Evolutionary conservation across 2,113 vertebrate genomes (phyloP), one percentile per base, ranked within the genome.

Genomic region (Neopipo cinnamomea): DNA sequence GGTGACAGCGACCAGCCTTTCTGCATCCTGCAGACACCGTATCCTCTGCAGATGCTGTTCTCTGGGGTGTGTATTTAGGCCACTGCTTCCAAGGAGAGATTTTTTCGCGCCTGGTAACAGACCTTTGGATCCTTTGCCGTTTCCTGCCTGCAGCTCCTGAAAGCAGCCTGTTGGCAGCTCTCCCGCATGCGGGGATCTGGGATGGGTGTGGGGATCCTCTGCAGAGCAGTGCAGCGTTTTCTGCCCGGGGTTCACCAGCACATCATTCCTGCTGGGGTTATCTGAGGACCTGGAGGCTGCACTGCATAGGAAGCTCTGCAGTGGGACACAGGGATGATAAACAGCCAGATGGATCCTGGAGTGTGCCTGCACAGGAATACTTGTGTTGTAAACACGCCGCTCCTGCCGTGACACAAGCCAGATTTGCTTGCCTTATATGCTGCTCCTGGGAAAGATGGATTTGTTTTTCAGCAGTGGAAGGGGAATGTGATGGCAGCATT

Each of bases 221-320:
- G 96, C 94, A 88, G 96, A 86, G 84, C 53, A 83, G 92, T 9
- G 33, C 89, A 31, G 93, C 1, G 17, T 39, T 63, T 21, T 55
- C 84, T 1, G 66, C 83, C 83, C 0, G 0, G 77, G 90, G 59
- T 62, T 93, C 88, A 27, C 11, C 68, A 25, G 79, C 89, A 35
- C 80, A 84, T 84, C 66, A 0, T 3, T 39, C 42, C 82, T 68
- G 76, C 85, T 76, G 76, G 88, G 95, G 95, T 96, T 93, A 97
- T 95, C 20, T 53, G 82, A 97, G 96, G 97, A 96, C 94, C 88
- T 59, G 93, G 65, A 92, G 91, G 8, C 96, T 74, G 96, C 94
- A 56, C 70, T 94, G 95, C 95, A 93, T 94, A 72, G 81, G 65
- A 50, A 88, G 86, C 55, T 95, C 94, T 92, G 93, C 93, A 97